Percentiles rank a stretch among this genome's conserved stretches.
Evolutionary conservation across 1,140 invertebrate genomes (phyloP).

Genomic region (Armadillidium nasatum): DNA sequence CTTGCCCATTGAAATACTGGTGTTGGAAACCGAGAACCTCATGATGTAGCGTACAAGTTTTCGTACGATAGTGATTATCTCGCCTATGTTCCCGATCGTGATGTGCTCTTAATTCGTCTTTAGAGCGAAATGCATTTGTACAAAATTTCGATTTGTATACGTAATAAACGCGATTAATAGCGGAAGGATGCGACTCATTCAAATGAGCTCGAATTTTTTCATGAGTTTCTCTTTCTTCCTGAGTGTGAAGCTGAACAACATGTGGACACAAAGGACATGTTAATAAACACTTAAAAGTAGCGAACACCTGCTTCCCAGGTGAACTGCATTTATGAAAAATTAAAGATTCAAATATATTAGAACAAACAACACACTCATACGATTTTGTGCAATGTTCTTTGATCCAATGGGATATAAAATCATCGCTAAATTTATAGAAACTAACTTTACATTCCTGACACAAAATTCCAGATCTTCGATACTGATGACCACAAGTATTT

Average conservation of each 20-base stretch:
- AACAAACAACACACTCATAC: slow-evolving; percentile 42
- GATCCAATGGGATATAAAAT: slow-evolving; percentile 42
- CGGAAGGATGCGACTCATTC: slow-evolving; percentile 35
- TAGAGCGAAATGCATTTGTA: slow-evolving; percentile 43
- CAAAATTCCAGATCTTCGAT: slow-evolving; percentile 39
- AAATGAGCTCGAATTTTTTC: slow-evolving; percentile 36
- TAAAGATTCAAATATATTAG: slow-evolving; percentile 35
- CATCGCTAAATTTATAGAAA: slow-evolving; percentile 39
- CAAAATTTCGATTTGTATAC: slow-evolving; percentile 45
- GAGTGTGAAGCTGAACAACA: slow-evolving; percentile 37
- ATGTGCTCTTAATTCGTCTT: slow-evolving; percentile 42
- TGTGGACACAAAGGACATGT: slow-evolving; percentile 36
- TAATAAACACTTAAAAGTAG: slow-evolving; percentile 40
- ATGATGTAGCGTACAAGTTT: slow-evolving; percentile 43
- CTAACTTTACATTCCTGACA: slow-evolving; percentile 39
- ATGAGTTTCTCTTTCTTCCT: slow-evolving; percentile 40
- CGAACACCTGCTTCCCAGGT: slow-evolving; percentile 42
- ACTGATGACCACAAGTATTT: slow-evolving; percentile 44
- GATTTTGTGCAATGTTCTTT: slow-evolving; percentile 41
- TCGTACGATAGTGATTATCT: slow-evolving; percentile 44
- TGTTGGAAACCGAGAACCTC: slow-evolving; percentile 41
- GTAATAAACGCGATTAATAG: slow-evolving; percentile 40
- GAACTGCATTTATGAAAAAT: slow-evolving; percentile 42
- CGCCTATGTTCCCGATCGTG: slow-evolving; percentile 42
- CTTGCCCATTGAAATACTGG: slow-evolving; percentile 42